Evolutionary conservation across 1,140 invertebrate species (phyloP).

Genomic region (Formica exsecta): DNA sequence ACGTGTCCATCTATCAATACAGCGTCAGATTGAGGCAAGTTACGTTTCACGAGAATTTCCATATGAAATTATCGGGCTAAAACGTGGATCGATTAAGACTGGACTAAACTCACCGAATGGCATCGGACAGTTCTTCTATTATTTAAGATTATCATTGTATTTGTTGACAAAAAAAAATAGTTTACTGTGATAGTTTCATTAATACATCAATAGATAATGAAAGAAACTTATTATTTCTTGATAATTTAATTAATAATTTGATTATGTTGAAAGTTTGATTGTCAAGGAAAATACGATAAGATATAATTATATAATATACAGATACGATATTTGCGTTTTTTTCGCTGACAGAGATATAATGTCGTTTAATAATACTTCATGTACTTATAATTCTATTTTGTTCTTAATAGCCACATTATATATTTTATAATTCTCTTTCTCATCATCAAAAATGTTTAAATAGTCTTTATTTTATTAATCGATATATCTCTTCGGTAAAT

Average conservation of each 20-base stretch:
- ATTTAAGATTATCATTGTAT: neutral
- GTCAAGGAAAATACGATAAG: neutral
- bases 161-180: neutral
- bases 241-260: conserved; percentile 16
- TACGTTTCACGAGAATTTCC: conserved; percentile 39
- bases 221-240: neutral
- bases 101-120: neutral
- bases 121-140: neutral
- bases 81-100: neutral
- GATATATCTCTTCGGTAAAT: neutral
- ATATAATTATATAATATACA: neutral
- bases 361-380: neutral
- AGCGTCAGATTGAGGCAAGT: conserved; percentile 10
- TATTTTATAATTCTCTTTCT: neutral
- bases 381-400: neutral
- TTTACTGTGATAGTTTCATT: neutral
- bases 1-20: conserved; percentile 77
- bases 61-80: neutral
- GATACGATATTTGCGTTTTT: neutral
- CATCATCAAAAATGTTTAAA: neutral
- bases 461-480: neutral
- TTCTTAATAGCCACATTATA: neutral
- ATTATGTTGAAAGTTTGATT: neutral
- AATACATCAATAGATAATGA: neutral
- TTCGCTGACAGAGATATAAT: neutral